Evolutionary conservation across 2,797 vertebrate species (phyloP), one percentile per base, ranked within the genome.

Genomic region (Lepilemur ruficaudatus): DNA sequence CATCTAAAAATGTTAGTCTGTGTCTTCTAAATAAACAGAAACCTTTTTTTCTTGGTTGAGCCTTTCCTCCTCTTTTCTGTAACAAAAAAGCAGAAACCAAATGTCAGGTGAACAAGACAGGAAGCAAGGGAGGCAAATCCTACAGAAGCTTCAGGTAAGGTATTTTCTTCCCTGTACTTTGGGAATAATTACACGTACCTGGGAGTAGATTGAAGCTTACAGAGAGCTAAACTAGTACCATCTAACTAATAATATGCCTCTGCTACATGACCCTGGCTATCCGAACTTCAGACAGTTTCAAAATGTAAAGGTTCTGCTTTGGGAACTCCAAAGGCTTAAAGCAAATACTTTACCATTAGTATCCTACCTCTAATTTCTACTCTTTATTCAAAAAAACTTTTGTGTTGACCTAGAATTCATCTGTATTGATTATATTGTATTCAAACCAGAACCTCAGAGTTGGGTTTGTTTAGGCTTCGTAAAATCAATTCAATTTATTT

Each of bases 21-120:
- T 91, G 48, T 96, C 95, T 92, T 97, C 97, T 65, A 98, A 85
- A 92, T 87, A 98, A 91, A 97, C 48, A 38, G 95, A 96, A 28
- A 72, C 78, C 35, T 96, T 98, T 93, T 96, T 96, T 9, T 91
- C 97, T 78, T 95, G 83, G 48, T 96, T 97, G 67, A 98, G 95
- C 32, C 38, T 97, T 90, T 98, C 97, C 30, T 97, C 95, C 88
- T 98, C 97, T 93, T 96, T 97, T 89, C 97, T 98, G 76, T 91
- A 88, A 93, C 86, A 84, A 35, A 95, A 46, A 76, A 91, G 46
- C 65, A 92, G 80, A 94, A 93, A 73, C 25, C 28, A 95, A 59
- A 55, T 7, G 38, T 97, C 75, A 95, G 32, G 15, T 76, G 48
- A 95, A 79, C 14, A 91, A 61, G 18, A 32, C 28, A 67, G 61